phyloP scores from a whole-genome alignment of 2,888 invertebrate species.

The Iphiclides podalirius region DNA sequence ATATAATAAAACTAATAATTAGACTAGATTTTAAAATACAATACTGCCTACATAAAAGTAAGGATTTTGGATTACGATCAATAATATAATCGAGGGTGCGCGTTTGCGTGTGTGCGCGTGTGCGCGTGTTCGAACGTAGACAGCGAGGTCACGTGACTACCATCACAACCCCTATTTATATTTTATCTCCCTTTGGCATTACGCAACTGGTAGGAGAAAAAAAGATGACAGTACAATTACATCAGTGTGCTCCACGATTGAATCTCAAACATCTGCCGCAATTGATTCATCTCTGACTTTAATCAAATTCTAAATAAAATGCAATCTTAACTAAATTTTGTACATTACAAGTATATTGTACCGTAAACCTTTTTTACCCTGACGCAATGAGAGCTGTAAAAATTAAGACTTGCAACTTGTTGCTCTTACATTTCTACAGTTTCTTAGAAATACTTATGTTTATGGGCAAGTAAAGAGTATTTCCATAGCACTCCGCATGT shows the following conservation, averaged over 20 bases:
- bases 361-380: background rate
- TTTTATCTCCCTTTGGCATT: slow-evolving; percentile 40
- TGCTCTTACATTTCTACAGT: slow-evolving; percentile 15
- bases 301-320: background rate
- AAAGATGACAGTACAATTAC: slow-evolving; percentile 27
- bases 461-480: slow-evolving; percentile 7
- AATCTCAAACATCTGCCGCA: slow-evolving; percentile 71
- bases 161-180: slow-evolving; percentile 67
- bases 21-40: no score
- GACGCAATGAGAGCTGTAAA: background rate
- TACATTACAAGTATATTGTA: background rate
- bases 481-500: slow-evolving; percentile 38
- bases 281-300: slow-evolving; percentile 57
- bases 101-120: slow-evolving; percentile 21
- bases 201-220: slow-evolving; percentile 24
- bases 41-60: no score
- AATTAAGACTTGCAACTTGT: slow-evolving; percentile 1
- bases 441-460: background rate
- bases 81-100: slow-evolving; percentile 65
- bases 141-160: slow-evolving; percentile 65
- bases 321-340: slow-evolving; percentile 1
- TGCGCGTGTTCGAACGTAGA: slow-evolving; percentile 49
- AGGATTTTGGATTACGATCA: slow-evolving; percentile 60
- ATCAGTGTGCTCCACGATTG: background rate
- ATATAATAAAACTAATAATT: no score